Base-by-base conservation (phyloP, 2,888 invertebrate species). In the Fabriciana adippe region DNA sequence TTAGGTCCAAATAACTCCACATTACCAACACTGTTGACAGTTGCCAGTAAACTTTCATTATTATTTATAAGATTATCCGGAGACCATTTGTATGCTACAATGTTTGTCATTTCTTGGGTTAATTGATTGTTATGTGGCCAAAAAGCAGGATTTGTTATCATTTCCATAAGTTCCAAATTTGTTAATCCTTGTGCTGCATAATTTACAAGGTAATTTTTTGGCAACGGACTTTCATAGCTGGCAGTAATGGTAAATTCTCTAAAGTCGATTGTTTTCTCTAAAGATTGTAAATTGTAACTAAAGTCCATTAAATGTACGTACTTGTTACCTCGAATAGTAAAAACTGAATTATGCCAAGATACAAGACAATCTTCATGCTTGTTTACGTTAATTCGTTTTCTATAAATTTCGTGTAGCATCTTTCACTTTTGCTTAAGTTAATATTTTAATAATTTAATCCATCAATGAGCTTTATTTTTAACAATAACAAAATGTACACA, bases 11-110 rank as follows among this genome's bases (percentile, higher is more conserved):
- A 84, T 14, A 92, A 68, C 53, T 87, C 83, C 0, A 92, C 77
- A 66, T 85, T 82, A 0, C 92, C 92, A 35, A 87, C 78, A 74
- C 86, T 90, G 61, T 87, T 91, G 26, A 92, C 70, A 11, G 86
- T 71, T 2, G 91, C 88, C 26, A 92, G 68, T 1, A 83, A 71
- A 67, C 79, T 76, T 48, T 80, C 76, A 45, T 81, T 74, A 66
- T 80, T 81, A 51, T 78, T 72, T 21, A 78, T 61, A 1, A 86
- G 77, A 68, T 81, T 78, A 14, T 55, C 48, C 1, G 91, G 90
- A 1, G 90, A 89, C 86, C 89, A 90, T 48, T 83, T 77, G 53
- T 80, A 81, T n/a, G 76, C 72, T 0, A 70, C 70, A 1, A 87
- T 72, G 64, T 77, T 79, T 0, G 82, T 78, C 81, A 86, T 79